Conservation (phyloP, 2,888 invertebrate species). For the Chydorus sphaericus region DNA sequence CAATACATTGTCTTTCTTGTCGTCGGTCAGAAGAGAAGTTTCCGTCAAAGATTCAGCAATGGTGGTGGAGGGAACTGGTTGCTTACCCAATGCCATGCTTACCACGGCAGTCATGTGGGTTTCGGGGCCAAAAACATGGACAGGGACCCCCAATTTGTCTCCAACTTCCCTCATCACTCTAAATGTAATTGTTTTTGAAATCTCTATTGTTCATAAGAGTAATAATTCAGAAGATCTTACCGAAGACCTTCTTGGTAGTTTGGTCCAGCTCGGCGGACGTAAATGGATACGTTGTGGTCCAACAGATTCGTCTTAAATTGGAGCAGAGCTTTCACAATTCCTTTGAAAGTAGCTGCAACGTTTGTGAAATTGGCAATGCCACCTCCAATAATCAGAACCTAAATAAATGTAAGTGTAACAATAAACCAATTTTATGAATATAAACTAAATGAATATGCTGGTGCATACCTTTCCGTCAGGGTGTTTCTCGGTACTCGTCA, state of each 20-base stretch:
- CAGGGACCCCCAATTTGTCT: constrained; percentile 71
- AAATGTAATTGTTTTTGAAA: not conserved
- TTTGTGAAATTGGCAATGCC: constrained; percentile 99
- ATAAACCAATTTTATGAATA: too few relatives aligned
- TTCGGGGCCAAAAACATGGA: constrained; percentile 91
- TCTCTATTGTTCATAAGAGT: too few relatives aligned
- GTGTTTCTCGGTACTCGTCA: constrained; percentile 79
- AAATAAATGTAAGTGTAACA: too few relatives aligned
- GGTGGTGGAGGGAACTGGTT: constrained; percentile 54
- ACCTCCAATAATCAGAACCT: constrained; percentile 91
- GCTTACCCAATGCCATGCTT: constrained; percentile 86
- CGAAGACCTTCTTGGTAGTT: constrained; percentile 97
- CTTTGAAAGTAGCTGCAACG: constrained; percentile 97
- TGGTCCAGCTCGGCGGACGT: constrained; percentile 92
- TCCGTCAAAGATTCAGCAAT: constrained; percentile 64
- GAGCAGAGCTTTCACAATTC: constrained; percentile 89
- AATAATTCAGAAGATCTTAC: constrained; percentile 27
- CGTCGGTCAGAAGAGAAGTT: constrained; percentile 71
- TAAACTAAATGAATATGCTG: too few relatives aligned
- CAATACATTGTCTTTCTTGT: constrained; percentile 25
- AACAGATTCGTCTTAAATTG: constrained; percentile 79
- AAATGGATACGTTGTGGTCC: constrained; percentile 84
- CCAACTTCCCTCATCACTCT: constrained; percentile 77
- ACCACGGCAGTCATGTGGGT: constrained; percentile 99
- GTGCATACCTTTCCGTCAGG: constrained; percentile 57